Conservation (phyloP, 2,888 invertebrate genomes). For the Oscheius myriophilus region DNA sequence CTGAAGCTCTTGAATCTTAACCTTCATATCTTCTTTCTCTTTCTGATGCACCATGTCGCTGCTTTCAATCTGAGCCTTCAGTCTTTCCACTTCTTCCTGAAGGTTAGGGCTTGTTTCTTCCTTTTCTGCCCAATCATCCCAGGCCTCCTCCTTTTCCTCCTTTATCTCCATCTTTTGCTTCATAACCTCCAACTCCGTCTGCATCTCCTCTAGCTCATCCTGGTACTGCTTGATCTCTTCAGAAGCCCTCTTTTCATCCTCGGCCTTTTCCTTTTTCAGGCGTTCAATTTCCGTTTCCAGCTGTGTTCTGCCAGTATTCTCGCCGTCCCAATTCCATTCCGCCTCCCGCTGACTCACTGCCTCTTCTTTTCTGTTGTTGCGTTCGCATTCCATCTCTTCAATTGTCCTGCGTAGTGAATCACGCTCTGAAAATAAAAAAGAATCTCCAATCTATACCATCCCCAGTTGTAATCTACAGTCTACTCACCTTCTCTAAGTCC, state of each 20-base stretch:
- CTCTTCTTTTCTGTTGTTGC: too few species aligned
- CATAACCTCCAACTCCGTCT: constrained; percentile 12
- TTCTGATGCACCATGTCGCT: neutral
- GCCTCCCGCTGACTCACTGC: neutral
- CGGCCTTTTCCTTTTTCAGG: neutral
- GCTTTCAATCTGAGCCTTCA: neutral
- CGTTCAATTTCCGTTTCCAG: neutral
- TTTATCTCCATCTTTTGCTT: neutral
- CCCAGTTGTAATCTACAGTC: too few species aligned
- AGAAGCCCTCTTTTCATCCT: neutral
- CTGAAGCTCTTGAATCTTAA: neutral
- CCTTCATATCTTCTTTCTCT: neutral
- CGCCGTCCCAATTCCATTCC: constrained; percentile 5
- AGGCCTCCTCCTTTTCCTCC: neutral
- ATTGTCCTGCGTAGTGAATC: constrained; percentile 10
- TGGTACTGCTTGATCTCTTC: constrained; percentile 20
- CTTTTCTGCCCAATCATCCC: constrained; percentile 16
- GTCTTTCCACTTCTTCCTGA: too few species aligned
- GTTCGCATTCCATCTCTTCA: too few species aligned
- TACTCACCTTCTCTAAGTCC: constrained; percentile 15
- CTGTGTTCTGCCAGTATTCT: neutral
- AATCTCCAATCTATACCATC: neutral
- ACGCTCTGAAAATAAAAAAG: constrained; percentile 11
- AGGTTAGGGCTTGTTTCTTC: too few species aligned
- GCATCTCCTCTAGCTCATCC: constrained; percentile 19